phyloP scores from a whole-genome alignment of 64 coral and sea anemone species.

The Pocillopora verrucosa region DNA sequence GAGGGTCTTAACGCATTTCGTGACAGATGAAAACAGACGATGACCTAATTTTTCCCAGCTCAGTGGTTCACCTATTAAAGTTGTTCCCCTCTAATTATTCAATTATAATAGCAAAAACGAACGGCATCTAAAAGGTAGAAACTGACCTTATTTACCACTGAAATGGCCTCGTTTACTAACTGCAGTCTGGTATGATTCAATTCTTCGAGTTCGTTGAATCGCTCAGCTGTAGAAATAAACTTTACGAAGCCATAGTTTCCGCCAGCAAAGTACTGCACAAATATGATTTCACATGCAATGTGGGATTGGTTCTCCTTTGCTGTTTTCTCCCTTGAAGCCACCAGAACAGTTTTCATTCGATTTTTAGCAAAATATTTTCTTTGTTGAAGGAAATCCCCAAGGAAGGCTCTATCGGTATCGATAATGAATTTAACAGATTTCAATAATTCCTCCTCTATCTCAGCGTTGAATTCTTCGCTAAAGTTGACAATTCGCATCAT shows the following conservation, averaged over 20 bases:
- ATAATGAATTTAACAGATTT: too few relatives aligned
- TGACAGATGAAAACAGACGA: too few relatives aligned
- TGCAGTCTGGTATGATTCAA: neutral
- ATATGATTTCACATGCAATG: neutral
- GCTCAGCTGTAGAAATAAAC: neutral
- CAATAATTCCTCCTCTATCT: neutral
- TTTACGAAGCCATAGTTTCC: slow-evolving; percentile 16
- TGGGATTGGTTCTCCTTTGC: neutral
- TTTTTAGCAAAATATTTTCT: neutral
- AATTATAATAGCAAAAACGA: too few relatives aligned
- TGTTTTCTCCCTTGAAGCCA: neutral
- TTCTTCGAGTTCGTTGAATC: neutral
- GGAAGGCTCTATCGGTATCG: neutral
- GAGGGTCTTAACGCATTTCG: too few relatives aligned
- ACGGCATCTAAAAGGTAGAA: neutral
- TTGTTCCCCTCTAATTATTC: too few relatives aligned
- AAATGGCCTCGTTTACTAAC: neutral
- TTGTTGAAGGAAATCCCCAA: neutral
- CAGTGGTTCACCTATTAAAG: too few relatives aligned
- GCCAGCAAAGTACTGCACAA: slow-evolving; percentile 14
- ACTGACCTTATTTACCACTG: neutral
- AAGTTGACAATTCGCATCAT: slow-evolving; percentile 8
- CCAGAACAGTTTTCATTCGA: slow-evolving; percentile 17
- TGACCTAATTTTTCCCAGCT: too few relatives aligned
- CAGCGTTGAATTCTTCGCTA: neutral